Evolutionary conservation across 2,113 vertebrate genomes (phyloP).

Genomic region (Gymnobelideus leadbeateri): DNA sequence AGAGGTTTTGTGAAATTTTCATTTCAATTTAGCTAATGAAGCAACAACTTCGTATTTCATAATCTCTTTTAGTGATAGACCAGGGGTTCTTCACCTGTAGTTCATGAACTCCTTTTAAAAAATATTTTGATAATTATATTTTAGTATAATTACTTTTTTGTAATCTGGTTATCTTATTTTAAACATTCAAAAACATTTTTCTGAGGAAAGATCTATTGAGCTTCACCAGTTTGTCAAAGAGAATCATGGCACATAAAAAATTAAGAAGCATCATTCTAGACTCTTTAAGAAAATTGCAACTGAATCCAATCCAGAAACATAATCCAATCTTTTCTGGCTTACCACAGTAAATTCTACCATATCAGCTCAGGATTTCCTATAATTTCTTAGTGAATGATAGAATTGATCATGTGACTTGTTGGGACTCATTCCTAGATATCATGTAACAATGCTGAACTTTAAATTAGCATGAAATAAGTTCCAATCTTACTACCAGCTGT

Average conservation of each 20-base stretch:
- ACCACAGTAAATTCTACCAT: background rate
- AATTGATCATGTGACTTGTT: background rate
- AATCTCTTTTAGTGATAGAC: background rate
- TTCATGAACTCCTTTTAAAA: background rate
- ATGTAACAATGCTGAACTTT: background rate
- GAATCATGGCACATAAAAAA: background rate
- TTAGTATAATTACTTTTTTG: background rate
- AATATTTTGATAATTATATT: background rate
- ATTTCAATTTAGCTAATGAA: background rate
- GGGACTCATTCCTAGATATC: too few relatives aligned
- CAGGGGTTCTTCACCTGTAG: background rate
- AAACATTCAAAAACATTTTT: background rate
- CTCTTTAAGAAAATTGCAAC: background rate
- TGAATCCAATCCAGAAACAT: background rate
- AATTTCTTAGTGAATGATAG: background rate
- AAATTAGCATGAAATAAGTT: background rate
- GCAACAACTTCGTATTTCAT: background rate
- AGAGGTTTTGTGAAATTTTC: background rate
- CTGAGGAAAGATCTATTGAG: background rate
- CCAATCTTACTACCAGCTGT: background rate
- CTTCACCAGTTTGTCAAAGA: background rate
- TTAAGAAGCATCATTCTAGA: background rate
- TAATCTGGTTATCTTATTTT: background rate
- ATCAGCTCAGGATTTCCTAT: background rate
- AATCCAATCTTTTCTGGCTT: background rate